Evolutionary conservation across 2,113 vertebrate species (phyloP).

Genomic region (Corythornis madagascariensis): DNA sequence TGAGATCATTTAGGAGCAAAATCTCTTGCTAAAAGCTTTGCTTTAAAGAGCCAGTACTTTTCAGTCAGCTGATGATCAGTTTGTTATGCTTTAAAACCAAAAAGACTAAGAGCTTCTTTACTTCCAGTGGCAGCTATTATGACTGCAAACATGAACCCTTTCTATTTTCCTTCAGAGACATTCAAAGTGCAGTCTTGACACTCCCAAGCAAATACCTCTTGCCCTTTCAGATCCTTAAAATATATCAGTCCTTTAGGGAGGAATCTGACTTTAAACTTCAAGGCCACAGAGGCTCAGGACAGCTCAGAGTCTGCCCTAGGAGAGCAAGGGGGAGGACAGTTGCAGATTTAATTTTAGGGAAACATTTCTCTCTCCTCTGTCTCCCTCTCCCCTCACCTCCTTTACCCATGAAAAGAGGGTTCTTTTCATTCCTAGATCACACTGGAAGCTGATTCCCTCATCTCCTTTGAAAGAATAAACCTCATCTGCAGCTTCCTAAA

Average conservation of each 20-base stretch:
- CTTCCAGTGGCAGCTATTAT: background rate
- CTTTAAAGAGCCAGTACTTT: background rate
- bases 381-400: background rate
- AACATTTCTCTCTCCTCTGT: background rate
- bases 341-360: background rate
- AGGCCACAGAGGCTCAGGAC: background rate
- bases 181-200: background rate
- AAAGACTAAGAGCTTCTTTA: background rate
- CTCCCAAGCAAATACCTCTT: background rate
- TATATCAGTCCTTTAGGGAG: background rate
- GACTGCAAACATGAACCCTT: background rate
- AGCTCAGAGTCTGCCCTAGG: background rate
- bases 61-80: background rate
- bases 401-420: background rate
- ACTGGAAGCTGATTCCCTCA: background rate
- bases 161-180: background rate
- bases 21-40: background rate
- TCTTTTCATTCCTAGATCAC: background rate
- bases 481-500: background rate
- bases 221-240: slow-evolving; percentile 6
- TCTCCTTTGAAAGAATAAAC: background rate
- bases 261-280: slow-evolving; percentile 30
- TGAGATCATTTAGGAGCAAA: background rate
- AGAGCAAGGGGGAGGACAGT: background rate
- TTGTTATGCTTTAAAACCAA: background rate